Percentiles rank a stretch among this genome's conserved stretches.
phyloP scores from a whole-genome alignment of 1,140 invertebrate genomes.

The Diorhabda elongata region DNA sequence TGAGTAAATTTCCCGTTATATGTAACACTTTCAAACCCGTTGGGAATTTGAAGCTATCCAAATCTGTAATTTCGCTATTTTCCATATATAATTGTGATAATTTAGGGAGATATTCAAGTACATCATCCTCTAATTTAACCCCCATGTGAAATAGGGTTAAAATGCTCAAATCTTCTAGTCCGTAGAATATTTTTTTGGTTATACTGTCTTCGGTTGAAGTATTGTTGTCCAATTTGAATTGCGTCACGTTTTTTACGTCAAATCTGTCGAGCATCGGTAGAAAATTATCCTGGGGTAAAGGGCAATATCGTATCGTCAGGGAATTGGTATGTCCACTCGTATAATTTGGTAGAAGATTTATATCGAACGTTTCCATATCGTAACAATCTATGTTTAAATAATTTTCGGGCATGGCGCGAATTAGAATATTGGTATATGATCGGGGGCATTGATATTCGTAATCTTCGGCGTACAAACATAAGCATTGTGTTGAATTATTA shows the following conservation, averaged over 20 bases:
- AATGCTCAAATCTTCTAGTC: not conserved
- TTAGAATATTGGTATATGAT: not conserved
- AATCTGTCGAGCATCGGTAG: not conserved
- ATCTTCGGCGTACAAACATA: not conserved
- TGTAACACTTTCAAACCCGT: not conserved
- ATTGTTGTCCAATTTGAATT: not conserved
- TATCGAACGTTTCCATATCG: not conserved
- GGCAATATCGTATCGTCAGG: not conserved
- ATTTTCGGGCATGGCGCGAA: not conserved
- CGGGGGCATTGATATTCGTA: constrained; percentile 4
- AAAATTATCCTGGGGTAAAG: not conserved
- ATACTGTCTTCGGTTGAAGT: not conserved
- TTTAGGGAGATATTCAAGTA: not conserved
- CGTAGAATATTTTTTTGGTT: not conserved
- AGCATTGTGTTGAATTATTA: not conserved
- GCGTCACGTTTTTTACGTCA: not conserved
- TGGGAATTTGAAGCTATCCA: not conserved
- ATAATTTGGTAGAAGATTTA: not conserved
- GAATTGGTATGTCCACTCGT: not conserved
- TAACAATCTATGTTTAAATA: constrained; percentile 4
- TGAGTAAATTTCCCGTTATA: not conserved
- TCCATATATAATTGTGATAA: constrained; percentile 15
- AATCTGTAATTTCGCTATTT: constrained; percentile 17
- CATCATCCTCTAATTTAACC: constrained; percentile 5
- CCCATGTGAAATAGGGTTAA: not conserved